Evolutionary conservation across 2,797 vertebrate genomes (phyloP).

Genomic region (Coracias cyanogaster): DNA sequence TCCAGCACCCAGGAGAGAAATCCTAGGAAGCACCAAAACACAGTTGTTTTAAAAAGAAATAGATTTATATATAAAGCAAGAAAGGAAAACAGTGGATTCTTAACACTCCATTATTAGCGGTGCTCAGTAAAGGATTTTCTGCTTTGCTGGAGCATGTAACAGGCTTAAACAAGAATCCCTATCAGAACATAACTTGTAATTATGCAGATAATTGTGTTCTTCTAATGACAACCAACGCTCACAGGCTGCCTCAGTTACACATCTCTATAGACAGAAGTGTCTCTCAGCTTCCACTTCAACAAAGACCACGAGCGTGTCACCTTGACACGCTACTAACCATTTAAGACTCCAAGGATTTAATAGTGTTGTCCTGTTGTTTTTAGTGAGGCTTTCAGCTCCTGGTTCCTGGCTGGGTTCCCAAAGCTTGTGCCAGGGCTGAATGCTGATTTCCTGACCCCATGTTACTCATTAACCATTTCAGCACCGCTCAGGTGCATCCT

Average conservation of each 20-base stretch:
- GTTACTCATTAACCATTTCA: neutral
- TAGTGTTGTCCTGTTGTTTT: neutral
- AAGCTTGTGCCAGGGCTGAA: neutral
- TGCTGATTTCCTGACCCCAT: neutral
- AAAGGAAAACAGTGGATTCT: conserved; percentile 31
- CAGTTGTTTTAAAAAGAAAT: conserved; percentile 40
- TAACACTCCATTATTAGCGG: conserved; percentile 62
- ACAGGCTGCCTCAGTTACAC: neutral
- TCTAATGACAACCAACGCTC: neutral
- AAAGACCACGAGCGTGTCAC: neutral
- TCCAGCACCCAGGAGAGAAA: neutral
- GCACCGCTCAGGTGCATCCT: neutral
- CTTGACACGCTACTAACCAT: neutral
- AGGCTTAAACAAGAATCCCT: conserved; percentile 50
- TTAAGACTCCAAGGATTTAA: neutral
- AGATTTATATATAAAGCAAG: neutral
- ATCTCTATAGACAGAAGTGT: neutral
- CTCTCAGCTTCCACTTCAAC: neutral
- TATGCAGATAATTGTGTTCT: conserved; percentile 7
- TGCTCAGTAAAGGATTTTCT: conserved; percentile 62
- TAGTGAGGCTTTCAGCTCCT: neutral
- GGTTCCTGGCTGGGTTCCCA: conserved; percentile 2
- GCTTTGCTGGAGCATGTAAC: conserved; percentile 60
- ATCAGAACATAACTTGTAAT: conserved; percentile 45
- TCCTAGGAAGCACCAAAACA: conserved; percentile 12